A percentile compares a stretch with the other conserved stretches of the same genome.
phyloP scores from a whole-genome alignment of 2,113 vertebrate genomes.

The Lampris incognitus region DNA sequence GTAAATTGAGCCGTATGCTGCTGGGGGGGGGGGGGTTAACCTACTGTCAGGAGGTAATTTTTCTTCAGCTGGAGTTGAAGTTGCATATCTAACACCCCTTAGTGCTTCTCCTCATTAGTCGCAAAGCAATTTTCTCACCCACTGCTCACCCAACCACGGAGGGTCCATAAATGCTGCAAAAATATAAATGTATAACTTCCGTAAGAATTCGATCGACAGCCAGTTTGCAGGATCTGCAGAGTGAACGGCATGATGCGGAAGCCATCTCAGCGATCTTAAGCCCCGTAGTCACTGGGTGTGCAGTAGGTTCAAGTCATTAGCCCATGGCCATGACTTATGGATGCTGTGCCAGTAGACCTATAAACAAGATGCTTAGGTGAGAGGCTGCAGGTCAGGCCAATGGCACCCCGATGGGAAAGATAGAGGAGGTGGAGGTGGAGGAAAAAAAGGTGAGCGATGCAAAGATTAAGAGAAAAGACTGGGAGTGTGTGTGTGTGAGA shows the following conservation, averaged over 20 bases:
- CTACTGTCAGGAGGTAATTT: too few species aligned
- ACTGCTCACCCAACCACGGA: slow-evolving; percentile 11
- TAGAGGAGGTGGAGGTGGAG: background rate
- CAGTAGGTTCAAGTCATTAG: slow-evolving; percentile 43
- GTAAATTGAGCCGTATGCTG: too few species aligned
- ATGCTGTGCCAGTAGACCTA: slow-evolving; percentile 42
- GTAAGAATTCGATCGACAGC: slow-evolving; percentile 33
- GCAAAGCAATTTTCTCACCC: slow-evolving; percentile 13
- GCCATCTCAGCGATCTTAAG: slow-evolving; percentile 30
- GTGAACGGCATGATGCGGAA: slow-evolving; percentile 35
- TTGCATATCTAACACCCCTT: too few species aligned
- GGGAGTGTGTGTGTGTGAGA: background rate
- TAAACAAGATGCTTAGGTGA: slow-evolving; percentile 40
- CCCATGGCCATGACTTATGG: slow-evolving; percentile 37
- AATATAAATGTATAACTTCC: slow-evolving; percentile 26
- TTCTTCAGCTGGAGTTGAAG: too few species aligned
- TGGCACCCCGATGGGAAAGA: background rate
- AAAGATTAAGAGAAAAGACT: too few species aligned
- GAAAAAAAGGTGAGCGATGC: background rate
- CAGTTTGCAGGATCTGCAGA: slow-evolving; percentile 31
- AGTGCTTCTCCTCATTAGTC: background rate
- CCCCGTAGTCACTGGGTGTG: too few species aligned
- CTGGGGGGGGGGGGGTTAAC: too few species aligned
- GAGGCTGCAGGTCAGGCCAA: slow-evolving; percentile 28
- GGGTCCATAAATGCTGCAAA: slow-evolving; percentile 23